phyloP scores from a whole-genome alignment of 2,888 invertebrate genomes.

The Dynastes tityus region DNA sequence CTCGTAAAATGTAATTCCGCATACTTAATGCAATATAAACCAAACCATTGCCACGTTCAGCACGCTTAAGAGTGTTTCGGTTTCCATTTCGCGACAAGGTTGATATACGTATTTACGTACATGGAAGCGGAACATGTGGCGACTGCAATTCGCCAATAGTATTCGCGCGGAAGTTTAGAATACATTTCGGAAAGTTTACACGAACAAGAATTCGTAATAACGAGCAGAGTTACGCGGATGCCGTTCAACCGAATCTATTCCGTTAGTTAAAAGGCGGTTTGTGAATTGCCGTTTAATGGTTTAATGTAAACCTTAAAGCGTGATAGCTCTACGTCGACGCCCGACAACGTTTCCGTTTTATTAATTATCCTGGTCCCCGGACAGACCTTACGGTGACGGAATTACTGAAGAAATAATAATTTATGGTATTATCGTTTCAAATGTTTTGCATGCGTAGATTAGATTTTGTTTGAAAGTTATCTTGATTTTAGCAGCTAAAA shows the following conservation, averaged over 20 bases:
- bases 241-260: not conserved
- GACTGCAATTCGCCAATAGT: constrained; percentile 19
- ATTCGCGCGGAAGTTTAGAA: not conserved
- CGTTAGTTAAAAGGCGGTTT: not conserved
- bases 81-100: not conserved
- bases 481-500: no score
- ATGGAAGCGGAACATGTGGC: not conserved
- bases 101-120: no score
- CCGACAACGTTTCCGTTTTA: no score
- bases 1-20: constrained; percentile 9
- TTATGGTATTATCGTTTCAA: no score
- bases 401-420: no score
- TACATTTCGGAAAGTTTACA: constrained; percentile 22
- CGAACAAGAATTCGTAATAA: constrained; percentile 26
- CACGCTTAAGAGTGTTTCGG: not conserved
- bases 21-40: constrained; percentile 1
- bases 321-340: not conserved
- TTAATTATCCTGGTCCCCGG: no score
- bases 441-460: no score
- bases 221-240: not conserved
- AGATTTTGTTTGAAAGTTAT: no score
- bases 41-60: constrained; percentile 1
- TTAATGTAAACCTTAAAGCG: not conserved
- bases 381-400: no score
- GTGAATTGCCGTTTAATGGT: not conserved